A percentile compares a stretch with the other conserved stretches of the same genome.
Conservation (phyloP, 2,888 invertebrate genomes). For the Eristalinus sepulchralis region DNA sequence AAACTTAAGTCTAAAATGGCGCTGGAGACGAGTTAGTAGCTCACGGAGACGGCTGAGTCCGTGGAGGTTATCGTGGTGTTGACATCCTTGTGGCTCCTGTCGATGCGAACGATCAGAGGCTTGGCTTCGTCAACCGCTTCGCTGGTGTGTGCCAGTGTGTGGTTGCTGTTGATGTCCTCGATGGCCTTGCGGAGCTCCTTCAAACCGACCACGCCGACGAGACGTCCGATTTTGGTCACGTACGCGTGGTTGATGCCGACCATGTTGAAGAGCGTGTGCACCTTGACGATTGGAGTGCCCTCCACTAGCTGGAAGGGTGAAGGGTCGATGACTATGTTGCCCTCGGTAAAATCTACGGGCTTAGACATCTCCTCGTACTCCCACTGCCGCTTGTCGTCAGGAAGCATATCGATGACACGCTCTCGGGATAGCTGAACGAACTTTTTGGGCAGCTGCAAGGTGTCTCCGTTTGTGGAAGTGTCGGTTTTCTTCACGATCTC, state of each 20-base stretch:
- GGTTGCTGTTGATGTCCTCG: constrained; percentile 94
- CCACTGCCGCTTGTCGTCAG: constrained; percentile 96
- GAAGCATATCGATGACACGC: constrained; percentile 95
- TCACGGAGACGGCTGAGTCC: constrained; percentile 79
- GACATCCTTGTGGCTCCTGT: constrained; percentile 78
- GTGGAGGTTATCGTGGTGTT: constrained; percentile 80
- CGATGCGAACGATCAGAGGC: constrained; percentile 72
- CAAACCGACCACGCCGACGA: constrained; percentile 97
- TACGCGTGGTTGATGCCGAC: constrained; percentile 98
- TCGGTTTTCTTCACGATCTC: constrained; percentile 92
- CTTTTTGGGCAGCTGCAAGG: constrained; percentile 85
- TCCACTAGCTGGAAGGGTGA: constrained; percentile 99
- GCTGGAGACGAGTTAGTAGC: constrained; percentile 79
- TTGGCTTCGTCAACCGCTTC: constrained; percentile 73
- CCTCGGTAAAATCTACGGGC: constrained; percentile 86
- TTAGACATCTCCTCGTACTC: constrained; percentile 94
- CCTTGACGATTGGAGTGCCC: constrained; percentile 94
- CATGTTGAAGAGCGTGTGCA: constrained; percentile 99
- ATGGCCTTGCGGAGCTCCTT: constrained; percentile 95
- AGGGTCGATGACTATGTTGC: constrained; percentile 90
- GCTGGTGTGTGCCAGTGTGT: constrained; percentile 81
- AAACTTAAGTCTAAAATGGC: constrained; percentile 73
- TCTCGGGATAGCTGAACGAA: constrained; percentile 91
- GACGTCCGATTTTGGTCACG: constrained; percentile 96
- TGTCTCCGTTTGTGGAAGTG: constrained; percentile 87